A percentile compares a stretch with the other conserved stretches of the same genome.
These are phyloP conservation scores for Drosophila albomicans DNA, from an alignment of 1,140 invertebrate species.

Conservation along the genomic window DNA sequence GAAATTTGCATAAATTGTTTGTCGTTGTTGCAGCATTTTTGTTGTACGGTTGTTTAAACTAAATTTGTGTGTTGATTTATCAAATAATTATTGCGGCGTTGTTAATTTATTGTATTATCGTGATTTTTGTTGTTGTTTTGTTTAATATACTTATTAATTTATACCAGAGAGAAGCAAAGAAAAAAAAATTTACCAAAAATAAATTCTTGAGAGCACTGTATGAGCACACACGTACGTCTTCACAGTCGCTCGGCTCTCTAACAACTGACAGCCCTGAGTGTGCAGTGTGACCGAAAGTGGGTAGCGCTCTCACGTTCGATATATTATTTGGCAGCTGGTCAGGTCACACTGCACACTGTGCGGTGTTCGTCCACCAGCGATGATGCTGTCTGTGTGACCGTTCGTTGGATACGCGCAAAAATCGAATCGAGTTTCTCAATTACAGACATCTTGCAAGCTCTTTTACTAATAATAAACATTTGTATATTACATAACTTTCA, in stretches of 20 bases:
- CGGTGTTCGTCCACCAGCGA: neutral
- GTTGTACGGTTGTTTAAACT: constrained; percentile 29
- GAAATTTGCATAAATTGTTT: constrained; percentile 51
- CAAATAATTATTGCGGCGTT: constrained; percentile 63
- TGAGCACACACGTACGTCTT: constrained; percentile 79
- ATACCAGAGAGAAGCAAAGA: constrained; percentile 65
- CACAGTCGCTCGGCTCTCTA: constrained; percentile 73
- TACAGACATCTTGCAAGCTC: constrained; percentile 11
- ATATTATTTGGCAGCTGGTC: neutral
- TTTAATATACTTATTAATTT: constrained; percentile 58
- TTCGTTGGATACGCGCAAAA: neutral
- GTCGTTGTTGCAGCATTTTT: constrained; percentile 38
- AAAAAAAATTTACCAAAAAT: constrained; percentile 74
- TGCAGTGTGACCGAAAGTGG: constrained; percentile 38
- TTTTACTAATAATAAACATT: neutral
- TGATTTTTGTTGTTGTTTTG: constrained; percentile 49
- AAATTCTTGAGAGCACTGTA: constrained; percentile 78
- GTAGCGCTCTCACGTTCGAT: neutral
- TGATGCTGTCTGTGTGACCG: constrained; percentile 23
- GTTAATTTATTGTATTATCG: constrained; percentile 64
- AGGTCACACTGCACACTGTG: constrained; percentile 13
- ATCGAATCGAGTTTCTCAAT: constrained; percentile 22
- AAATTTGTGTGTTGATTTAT: constrained; percentile 35
- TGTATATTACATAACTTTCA: constrained; percentile 30
- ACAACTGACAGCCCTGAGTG: constrained; percentile 46